Evolutionary conservation across 2,113 vertebrate genomes (phyloP).

Genomic region (Elaphurus davidianus): DNA sequence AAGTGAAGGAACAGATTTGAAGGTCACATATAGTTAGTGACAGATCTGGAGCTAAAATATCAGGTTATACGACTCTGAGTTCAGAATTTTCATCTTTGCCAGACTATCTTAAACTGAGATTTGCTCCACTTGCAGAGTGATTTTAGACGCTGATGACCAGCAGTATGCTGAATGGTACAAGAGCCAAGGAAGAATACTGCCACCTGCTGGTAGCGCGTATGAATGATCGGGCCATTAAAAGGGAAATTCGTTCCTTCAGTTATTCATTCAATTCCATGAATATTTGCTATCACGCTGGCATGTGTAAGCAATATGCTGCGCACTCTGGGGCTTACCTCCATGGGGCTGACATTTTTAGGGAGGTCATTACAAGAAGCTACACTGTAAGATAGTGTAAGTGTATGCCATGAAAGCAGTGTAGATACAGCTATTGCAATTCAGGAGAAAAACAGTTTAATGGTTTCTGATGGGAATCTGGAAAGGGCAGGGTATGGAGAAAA

Average conservation of each 20-base stretch:
- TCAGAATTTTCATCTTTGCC: background rate
- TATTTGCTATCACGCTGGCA: background rate
- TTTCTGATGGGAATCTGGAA: constrained; percentile 13
- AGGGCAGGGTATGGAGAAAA: background rate
- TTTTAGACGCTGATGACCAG: background rate
- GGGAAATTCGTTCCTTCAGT: background rate
- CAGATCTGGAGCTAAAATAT: background rate
- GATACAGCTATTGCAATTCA: background rate
- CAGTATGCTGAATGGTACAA: background rate
- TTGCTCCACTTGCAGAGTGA: background rate
- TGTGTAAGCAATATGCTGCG: background rate
- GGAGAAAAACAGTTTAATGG: background rate
- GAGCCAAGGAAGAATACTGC: background rate
- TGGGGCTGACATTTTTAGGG: background rate
- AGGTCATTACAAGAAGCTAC: background rate
- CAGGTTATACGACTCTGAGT: background rate
- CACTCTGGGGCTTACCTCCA: background rate
- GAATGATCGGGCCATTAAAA: background rate
- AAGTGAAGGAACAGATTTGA: background rate
- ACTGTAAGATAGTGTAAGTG: background rate
- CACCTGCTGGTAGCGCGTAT: background rate
- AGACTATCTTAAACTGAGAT: background rate
- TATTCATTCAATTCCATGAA: background rate
- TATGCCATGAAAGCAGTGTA: background rate
- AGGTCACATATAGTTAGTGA: background rate